Percentiles rank a stretch among this genome's conserved stretches.
These are phyloP conservation scores for Nephrocerus scutellatus DNA, from an alignment of 2,888 invertebrate genomes.

Conservation along the genomic window DNA sequence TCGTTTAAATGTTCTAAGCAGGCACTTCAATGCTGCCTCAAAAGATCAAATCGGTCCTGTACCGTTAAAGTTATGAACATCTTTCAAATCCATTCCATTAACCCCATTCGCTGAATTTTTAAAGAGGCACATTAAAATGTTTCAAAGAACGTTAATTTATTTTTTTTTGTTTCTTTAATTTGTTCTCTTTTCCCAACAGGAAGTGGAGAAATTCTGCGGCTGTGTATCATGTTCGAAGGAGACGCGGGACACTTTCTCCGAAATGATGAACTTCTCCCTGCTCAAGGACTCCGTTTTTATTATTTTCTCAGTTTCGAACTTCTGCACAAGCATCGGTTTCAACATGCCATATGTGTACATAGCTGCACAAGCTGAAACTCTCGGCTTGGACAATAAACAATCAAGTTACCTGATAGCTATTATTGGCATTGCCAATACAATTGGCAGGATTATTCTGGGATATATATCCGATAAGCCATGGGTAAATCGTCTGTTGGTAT, in stretches of 20 bases:
- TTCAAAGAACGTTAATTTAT: background rate
- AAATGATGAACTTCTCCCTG: constrained; percentile 81
- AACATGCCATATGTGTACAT: constrained; percentile 88
- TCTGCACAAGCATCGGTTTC: constrained; percentile 80
- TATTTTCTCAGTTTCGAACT: constrained; percentile 86
- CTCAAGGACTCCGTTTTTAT: constrained; percentile 81
- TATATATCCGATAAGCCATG: constrained; percentile 82
- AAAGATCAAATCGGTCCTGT: too few species aligned
- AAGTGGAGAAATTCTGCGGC: constrained; percentile 48
- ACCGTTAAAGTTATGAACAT: too few species aligned
- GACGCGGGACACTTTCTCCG: constrained; percentile 61
- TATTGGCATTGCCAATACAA: constrained; percentile 80
- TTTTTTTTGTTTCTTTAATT: background rate
- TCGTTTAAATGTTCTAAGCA: too few species aligned
- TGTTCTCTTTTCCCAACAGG: constrained; percentile 23
- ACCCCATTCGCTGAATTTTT: too few species aligned
- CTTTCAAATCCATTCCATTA: too few species aligned
- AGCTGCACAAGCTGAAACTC: constrained; percentile 61
- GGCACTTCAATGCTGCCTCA: too few species aligned
- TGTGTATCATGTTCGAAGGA: constrained; percentile 63
- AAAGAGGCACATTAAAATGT: background rate
- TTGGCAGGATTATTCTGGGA: constrained; percentile 83
- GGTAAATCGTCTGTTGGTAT: constrained; percentile 84
- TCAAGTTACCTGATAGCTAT: constrained; percentile 69
- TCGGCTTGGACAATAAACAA: constrained; percentile 52